Conservation (phyloP, 64 coral and sea anemone genomes). For the Stylophora pistillata region DNA sequence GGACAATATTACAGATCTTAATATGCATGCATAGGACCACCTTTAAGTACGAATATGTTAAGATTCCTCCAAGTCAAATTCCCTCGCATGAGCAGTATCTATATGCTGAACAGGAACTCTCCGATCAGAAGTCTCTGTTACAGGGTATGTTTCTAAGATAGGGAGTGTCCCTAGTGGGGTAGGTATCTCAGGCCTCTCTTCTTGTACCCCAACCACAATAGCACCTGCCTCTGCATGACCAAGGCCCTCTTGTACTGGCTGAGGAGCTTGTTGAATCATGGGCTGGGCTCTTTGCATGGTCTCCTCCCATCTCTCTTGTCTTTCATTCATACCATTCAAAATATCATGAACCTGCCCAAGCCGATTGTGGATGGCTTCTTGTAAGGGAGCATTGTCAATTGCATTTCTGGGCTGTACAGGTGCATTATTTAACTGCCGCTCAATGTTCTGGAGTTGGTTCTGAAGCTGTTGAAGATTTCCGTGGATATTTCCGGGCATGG, state of each 20-base stretch:
- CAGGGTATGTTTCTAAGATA: not conserved
- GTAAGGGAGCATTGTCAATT: not conserved
- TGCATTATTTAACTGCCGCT: not conserved
- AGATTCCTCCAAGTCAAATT: too few relatives aligned
- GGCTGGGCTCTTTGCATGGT: not conserved
- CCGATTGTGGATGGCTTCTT: not conserved
- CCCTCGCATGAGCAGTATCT: not conserved
- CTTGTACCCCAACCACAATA: not conserved
- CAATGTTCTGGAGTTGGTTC: constrained; percentile 2
- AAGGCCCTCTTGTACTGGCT: not conserved
- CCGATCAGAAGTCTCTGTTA: not conserved
- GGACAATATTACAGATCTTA: too few relatives aligned
- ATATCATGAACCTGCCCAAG: not conserved
- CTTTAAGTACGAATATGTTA: too few relatives aligned
- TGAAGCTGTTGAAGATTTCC: constrained; percentile 10
- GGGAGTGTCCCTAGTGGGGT: too few relatives aligned
- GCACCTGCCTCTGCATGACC: not conserved
- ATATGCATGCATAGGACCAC: too few relatives aligned
- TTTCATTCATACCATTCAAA: constrained; percentile 30
- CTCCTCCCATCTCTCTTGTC: not conserved
- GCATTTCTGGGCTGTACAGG: not conserved
- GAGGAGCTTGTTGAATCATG: not conserved
- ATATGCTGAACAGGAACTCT: constrained; percentile 3
- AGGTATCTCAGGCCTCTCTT: constrained; percentile 5
- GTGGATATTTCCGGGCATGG: not conserved